Evolutionary conservation across 2,797 vertebrate genomes (phyloP).

Genomic region (Sebastiscus albofasciatus): DNA sequence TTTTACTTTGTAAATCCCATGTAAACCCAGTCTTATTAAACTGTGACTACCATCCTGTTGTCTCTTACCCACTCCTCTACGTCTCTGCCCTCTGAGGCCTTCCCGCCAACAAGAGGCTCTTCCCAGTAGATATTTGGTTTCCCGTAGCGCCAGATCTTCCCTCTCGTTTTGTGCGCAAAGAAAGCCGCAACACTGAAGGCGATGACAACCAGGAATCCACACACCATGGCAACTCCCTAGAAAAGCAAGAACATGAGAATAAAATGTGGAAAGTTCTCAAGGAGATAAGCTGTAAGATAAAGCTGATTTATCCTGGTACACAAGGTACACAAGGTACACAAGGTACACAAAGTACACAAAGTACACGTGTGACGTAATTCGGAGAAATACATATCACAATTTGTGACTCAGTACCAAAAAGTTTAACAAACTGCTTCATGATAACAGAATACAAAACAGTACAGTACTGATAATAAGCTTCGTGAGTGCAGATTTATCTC

Average conservation of each 20-base stretch:
- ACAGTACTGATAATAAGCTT: not conserved
- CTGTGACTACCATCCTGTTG: not conserved
- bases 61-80: slow-evolving; percentile 92
- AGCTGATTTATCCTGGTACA: slow-evolving; percentile 13
- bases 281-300: slow-evolving; percentile 36
- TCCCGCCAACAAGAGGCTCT: slow-evolving; percentile 66
- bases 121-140: slow-evolving; percentile 91
- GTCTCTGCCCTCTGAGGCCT: slow-evolving; percentile 84
- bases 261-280: slow-evolving; percentile 11
- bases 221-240: slow-evolving; percentile 90
- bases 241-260: slow-evolving; percentile 8
- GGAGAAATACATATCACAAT: not conserved
- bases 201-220: slow-evolving; percentile 88
- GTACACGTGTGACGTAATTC: not conserved
- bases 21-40: slow-evolving; percentile 45
- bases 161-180: slow-evolving; percentile 86
- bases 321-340: slow-evolving; percentile 17
- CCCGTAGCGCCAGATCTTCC: slow-evolving; percentile 90
- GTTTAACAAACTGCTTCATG: not conserved
- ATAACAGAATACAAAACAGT: not conserved
- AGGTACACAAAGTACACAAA: not conserved
- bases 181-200: slow-evolving; percentile 85
- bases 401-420: not conserved
- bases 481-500: not conserved
- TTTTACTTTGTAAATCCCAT: slow-evolving; percentile 53